phyloP scores from a whole-genome alignment of 2,888 invertebrate genomes.

The Prionchulus punctatus region DNA sequence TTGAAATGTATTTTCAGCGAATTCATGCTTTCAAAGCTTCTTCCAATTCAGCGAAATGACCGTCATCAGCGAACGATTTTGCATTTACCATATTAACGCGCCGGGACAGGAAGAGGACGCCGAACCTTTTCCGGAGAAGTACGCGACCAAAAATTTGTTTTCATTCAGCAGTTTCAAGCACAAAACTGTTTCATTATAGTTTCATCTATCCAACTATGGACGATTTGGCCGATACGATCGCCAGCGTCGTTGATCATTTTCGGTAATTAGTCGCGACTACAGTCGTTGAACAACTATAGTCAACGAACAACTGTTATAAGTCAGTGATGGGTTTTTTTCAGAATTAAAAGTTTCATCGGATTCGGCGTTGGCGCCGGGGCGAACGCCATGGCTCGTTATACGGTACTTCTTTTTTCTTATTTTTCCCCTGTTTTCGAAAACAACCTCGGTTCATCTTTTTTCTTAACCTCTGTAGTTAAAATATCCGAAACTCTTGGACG shows the following conservation, averaged over 20 bases:
- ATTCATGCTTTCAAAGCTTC: conserved; percentile 39
- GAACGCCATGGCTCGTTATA: conserved; percentile 78
- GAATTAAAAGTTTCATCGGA: conserved; percentile 65
- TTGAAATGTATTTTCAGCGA: conserved; percentile 25
- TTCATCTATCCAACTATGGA: conserved; percentile 91
- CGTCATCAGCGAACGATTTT: conserved; percentile 56
- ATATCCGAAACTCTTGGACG: conserved; percentile 76
- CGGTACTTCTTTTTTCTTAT: conserved; percentile 43
- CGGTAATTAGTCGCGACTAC: conserved; percentile 33
- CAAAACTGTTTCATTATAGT: conserved; percentile 44
- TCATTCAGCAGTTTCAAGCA: background rate
- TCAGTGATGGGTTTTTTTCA: background rate
- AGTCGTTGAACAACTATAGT: no score
- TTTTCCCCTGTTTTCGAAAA: background rate
- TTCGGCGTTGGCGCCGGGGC: conserved; percentile 95
- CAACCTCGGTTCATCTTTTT: background rate
- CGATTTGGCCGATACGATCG: conserved; percentile 73
- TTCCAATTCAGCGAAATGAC: conserved; percentile 40
- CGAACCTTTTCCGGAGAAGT: conserved; percentile 78
- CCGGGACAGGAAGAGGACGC: conserved; percentile 96
- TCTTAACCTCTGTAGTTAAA: conserved; percentile 22
- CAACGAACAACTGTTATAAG: background rate
- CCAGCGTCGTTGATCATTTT: conserved; percentile 62
- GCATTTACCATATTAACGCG: conserved; percentile 93
- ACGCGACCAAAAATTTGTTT: conserved; percentile 15